Conservation (phyloP, 2,888 invertebrate species). For the Nemurella pictetii region DNA sequence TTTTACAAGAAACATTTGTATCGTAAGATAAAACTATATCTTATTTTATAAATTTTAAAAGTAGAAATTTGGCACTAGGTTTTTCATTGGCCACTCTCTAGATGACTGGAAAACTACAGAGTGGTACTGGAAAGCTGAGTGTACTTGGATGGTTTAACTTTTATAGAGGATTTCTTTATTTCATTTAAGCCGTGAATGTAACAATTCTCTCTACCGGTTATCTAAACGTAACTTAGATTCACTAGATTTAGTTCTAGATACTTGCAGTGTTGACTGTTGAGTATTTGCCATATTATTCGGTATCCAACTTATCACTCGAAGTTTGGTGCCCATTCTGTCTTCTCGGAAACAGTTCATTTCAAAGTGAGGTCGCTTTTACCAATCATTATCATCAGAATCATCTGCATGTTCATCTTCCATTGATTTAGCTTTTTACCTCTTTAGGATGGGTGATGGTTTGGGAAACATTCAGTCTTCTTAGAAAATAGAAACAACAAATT, state of each 20-base stretch:
- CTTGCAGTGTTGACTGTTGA: background rate
- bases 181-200: background rate
- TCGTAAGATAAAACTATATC: background rate
- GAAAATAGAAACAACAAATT: too few species aligned
- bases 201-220: background rate
- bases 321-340: background rate
- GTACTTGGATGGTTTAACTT: background rate
- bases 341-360: background rate
- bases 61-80: background rate
- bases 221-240: background rate
- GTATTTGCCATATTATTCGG: background rate
- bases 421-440: background rate
- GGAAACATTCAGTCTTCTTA: background rate
- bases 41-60: background rate
- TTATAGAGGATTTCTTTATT: background rate
- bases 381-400: background rate
- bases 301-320: background rate
- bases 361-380: background rate
- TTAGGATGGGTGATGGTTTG: background rate
- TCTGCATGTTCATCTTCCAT: background rate
- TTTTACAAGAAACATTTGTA: background rate
- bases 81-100: conserved; percentile 10
- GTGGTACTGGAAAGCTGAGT: conserved; percentile 15
- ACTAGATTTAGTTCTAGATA: background rate
- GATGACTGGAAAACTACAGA: background rate